These are phyloP conservation scores for Haliclona indistincta DNA, from an alignment of 37 sponge, comb jelly and placozoan genomes.

Conservation along the genomic window DNA sequence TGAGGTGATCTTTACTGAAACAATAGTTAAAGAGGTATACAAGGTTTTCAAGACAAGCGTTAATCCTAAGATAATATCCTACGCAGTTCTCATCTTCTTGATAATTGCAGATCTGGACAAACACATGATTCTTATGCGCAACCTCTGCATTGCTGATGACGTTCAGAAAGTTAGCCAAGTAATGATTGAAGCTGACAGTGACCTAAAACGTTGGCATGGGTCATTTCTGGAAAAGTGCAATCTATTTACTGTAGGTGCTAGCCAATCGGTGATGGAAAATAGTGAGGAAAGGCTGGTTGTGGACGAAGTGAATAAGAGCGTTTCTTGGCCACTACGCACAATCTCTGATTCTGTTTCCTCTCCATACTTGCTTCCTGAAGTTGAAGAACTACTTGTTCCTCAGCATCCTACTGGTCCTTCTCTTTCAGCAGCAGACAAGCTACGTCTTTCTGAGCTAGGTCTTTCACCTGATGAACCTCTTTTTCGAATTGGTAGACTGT, in stretches of 20 bases:
- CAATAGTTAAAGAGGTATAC: constrained; percentile 25
- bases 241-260: constrained; percentile 49
- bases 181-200: constrained; percentile 25
- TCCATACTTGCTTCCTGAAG: not conserved
- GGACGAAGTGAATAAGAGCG: not conserved
- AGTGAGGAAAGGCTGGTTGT: not conserved
- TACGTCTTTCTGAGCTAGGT: constrained; percentile 49
- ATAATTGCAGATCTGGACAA: constrained; percentile 59
- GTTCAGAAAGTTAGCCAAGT: constrained; percentile 22
- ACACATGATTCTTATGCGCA: constrained; percentile 24
- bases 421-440: constrained; percentile 7
- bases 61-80: constrained; percentile 55
- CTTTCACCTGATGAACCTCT: constrained; percentile 39
- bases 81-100: constrained; percentile 65
- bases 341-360: not conserved
- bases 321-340: not conserved
- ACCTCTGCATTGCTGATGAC: constrained; percentile 15
- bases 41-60: constrained; percentile 28
- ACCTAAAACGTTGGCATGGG: constrained; percentile 65
- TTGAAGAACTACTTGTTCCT: constrained; percentile 16
- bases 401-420: constrained; percentile 37
- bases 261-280: too few relatives aligned
- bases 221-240: constrained; percentile 64
- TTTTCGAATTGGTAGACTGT: constrained; percentile 67
- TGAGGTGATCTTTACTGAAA: constrained; percentile 39